These are phyloP conservation scores for Rhagologus leucostigma DNA, from an alignment of 2,113 vertebrate genomes.

Conservation along the genomic window DNA sequence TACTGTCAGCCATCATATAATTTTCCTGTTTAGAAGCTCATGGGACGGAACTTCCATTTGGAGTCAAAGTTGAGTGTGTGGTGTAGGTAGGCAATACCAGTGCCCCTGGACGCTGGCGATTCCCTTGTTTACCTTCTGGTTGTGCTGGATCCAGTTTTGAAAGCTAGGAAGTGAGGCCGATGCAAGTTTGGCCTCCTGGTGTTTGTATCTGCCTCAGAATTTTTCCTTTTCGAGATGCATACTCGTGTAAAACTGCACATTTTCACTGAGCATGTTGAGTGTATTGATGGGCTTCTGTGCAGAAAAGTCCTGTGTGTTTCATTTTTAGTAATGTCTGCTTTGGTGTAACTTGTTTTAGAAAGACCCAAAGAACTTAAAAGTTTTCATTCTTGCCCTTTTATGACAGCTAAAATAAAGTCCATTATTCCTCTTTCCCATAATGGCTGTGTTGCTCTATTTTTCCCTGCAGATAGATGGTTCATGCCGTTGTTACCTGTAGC, in stretches of 20 bases:
- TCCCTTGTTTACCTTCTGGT: neutral
- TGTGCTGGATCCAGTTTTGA: neutral
- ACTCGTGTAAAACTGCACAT: neutral
- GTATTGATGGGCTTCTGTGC: neutral
- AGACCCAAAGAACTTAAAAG: neutral
- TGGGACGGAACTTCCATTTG: constrained; percentile 77
- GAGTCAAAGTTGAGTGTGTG: constrained; percentile 68
- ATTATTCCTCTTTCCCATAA: neutral
- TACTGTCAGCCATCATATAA: constrained; percentile 87
- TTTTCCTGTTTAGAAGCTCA: constrained; percentile 83
- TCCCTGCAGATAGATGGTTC: neutral
- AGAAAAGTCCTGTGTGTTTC: neutral
- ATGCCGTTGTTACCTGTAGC: neutral
- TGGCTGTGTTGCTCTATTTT: neutral
- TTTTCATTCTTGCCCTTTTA: neutral
- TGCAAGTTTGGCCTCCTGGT: neutral
- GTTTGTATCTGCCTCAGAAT: neutral
- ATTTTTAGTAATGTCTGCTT: neutral
- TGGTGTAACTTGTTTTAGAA: neutral
- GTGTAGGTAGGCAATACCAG: neutral
- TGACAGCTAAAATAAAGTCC: neutral
- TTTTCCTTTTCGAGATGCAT: neutral
- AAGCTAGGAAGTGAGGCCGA: neutral
- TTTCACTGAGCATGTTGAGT: neutral
- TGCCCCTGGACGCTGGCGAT: neutral